Evolutionary conservation across 2,888 invertebrate species (phyloP), one percentile per base, ranked within the genome.

Genomic region (Caenorhabditis sp.): DNA sequence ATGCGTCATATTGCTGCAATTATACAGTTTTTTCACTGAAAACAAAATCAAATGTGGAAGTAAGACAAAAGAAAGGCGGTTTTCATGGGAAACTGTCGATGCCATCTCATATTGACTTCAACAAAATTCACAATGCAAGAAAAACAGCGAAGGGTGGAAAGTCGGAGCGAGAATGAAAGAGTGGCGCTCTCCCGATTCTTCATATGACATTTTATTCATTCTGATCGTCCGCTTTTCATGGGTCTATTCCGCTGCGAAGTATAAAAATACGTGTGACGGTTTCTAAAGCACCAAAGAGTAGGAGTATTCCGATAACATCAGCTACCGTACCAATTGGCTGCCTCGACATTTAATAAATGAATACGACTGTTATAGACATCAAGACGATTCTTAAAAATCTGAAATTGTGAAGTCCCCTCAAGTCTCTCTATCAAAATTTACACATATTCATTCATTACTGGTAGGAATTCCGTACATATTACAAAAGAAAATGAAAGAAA

Each of bases 171-270:
- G 41, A 61, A 35, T 19, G 41, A 35, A 19, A 63, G 44, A n/a
- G 63, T 47, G 24, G 41, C 24, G 63, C 44, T 63, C 47, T 47
- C 24, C 24, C 24, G 54, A 26, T 54, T 26, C 19, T 61, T 41
- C 38, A 63, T 63, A 63, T 44, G 63, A 26, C 47, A 41, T 63
- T 63, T 44, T 54, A 54, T 54, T 58, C 31, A 58, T 58, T 6
- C n/a, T n/a, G 63, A 5, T 41, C 26, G 26, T 47, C 22, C 38
- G 59, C 63, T 44, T 63, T 63, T 63, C 63, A 44, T 63, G 24
- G 41, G 44, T 26, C 61, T 63, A 44, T 63, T 47, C 44, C 44
- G 44, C 4, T 44, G 63, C 16, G 47, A 63, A 63, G 44, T 63
- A 44, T 44, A 63, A 38, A 24, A 24, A 35, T 58, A 38, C 10